phyloP scores from a whole-genome alignment of 2,797 vertebrate species.

The Pangasius djambal region DNA sequence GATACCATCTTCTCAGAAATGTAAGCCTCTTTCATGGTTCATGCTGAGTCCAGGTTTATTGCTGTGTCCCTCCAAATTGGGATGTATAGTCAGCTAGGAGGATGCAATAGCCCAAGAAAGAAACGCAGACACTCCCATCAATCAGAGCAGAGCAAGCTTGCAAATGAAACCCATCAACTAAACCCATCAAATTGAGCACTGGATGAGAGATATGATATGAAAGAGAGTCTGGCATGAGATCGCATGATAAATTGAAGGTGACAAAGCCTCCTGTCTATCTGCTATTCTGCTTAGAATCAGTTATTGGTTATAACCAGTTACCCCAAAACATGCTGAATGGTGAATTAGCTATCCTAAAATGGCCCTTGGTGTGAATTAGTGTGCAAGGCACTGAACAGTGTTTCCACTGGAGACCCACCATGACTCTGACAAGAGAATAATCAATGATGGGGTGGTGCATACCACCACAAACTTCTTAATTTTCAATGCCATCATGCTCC shows the following conservation, averaged over 20 bases:
- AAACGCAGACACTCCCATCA: slow-evolving; percentile 4
- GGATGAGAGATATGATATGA: background rate
- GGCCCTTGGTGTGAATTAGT: background rate
- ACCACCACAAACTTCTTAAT: background rate
- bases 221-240: background rate
- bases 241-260: background rate
- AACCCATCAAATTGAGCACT: slow-evolving; percentile 5
- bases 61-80: slow-evolving; percentile 5
- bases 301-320: slow-evolving; percentile 10
- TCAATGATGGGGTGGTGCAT: background rate
- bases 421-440: background rate
- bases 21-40: slow-evolving; percentile 77
- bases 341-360: slow-evolving; percentile 1
- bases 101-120: slow-evolving; percentile 7
- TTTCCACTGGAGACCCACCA: background rate
- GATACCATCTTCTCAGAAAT: slow-evolving; percentile 96
- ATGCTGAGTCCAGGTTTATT: slow-evolving; percentile 9
- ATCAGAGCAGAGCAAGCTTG: slow-evolving; percentile 14
- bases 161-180: slow-evolving; percentile 34
- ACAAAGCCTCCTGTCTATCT: background rate
- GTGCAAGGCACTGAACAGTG: too few relatives aligned
- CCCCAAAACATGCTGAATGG: background rate
- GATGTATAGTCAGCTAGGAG: slow-evolving; percentile 2
- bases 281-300: background rate
- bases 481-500: background rate